These are phyloP conservation scores for Scaptomyza hsui DNA, from an alignment of 1,140 invertebrate genomes.

Conservation along the genomic window DNA sequence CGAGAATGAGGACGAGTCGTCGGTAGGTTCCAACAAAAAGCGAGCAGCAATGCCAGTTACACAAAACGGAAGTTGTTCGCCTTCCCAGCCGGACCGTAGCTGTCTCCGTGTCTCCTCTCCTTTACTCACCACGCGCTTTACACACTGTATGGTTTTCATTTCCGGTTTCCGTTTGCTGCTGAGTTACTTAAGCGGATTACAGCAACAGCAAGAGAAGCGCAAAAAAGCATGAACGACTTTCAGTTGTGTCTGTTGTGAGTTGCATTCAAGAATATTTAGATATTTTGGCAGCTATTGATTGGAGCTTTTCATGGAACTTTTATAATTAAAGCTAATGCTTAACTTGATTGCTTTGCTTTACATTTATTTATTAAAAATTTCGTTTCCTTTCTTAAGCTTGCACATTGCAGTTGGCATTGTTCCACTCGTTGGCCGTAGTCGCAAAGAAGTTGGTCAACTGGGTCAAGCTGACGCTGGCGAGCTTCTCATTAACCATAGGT, in stretches of 20 bases:
- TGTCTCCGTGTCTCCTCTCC: neutral
- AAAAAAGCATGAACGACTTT: conserved; percentile 10
- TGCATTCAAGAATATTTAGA: neutral
- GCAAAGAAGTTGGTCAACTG: conserved; percentile 45
- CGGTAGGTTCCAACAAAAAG: conserved; percentile 18
- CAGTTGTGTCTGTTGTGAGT: neutral
- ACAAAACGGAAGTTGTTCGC: conserved; percentile 58
- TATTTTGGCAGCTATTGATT: neutral
- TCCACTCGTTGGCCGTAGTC: conserved; percentile 18
- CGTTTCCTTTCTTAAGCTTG: conserved; percentile 10
- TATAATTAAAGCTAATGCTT: conserved; percentile 3
- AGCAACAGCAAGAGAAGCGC: conserved; percentile 37
- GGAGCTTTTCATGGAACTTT: neutral
- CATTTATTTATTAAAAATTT: conserved; percentile 11
- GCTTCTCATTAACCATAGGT: conserved; percentile 36
- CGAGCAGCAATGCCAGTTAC: conserved; percentile 33
- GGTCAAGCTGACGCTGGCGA: conserved; percentile 42
- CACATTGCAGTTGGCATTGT: conserved; percentile 28
- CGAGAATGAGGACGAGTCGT: neutral
- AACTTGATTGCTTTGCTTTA: neutral
- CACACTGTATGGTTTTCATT: conserved; percentile 79
- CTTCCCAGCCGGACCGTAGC: conserved; percentile 37
- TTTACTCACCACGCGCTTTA: conserved; percentile 44
- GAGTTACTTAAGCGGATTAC: conserved; percentile 81
- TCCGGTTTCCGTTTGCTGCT: conserved; percentile 74